Conservation (phyloP, 2,888 invertebrate genomes). For the Polydrusus tereticollis region DNA sequence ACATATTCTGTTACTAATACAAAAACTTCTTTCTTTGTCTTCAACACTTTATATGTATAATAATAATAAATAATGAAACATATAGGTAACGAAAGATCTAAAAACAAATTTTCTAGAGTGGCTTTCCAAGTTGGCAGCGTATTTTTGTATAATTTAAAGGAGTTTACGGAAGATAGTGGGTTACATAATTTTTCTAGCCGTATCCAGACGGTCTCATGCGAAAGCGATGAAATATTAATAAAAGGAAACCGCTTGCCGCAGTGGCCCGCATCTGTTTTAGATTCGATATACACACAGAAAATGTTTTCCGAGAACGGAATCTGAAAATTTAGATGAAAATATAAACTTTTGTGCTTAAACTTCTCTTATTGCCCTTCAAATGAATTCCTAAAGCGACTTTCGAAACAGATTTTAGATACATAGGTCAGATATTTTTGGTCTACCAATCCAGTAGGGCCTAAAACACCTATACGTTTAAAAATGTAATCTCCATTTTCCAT, state of each 20-base stretch:
- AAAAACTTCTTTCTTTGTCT: too few species aligned
- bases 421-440: too few species aligned
- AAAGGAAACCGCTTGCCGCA: conserved; percentile 7
- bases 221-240: conserved; percentile 14
- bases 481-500: too few species aligned
- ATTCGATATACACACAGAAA: conserved; percentile 6
- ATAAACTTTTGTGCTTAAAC: too few species aligned
- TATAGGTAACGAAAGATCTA: background rate
- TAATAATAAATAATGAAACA: background rate
- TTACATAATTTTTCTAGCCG: conserved; percentile 1
- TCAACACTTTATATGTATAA: too few species aligned
- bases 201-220: background rate
- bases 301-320: too few species aligned
- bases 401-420: too few species aligned
- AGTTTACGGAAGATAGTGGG: background rate
- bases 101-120: background rate
- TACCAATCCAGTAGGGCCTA: too few species aligned
- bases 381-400: too few species aligned
- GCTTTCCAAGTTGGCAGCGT: background rate
- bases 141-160: background rate
- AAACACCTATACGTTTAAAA: too few species aligned
- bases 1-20: too few species aligned
- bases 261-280: conserved; percentile 2
- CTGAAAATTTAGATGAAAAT: background rate
- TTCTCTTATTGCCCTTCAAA: too few species aligned